Evolutionary conservation across 2,113 vertebrate genomes (phyloP).

Genomic region (Syrrhaptes paradoxus): DNA sequence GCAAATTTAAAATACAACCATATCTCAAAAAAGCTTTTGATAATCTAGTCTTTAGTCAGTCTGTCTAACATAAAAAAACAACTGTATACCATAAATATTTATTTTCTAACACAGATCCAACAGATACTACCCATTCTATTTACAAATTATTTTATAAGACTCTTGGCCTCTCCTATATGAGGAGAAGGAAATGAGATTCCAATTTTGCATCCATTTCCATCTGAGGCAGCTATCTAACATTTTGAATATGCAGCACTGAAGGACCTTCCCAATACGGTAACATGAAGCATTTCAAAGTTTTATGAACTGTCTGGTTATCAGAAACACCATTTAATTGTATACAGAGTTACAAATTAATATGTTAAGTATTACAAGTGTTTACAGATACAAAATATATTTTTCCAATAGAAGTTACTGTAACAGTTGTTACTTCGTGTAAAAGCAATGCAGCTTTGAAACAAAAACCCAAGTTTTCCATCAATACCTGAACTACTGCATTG

Average conservation of each 20-base stretch:
- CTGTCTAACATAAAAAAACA: neutral
- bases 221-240: neutral
- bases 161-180: neutral
- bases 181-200: neutral
- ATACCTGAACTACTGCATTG: conserved; percentile 89
- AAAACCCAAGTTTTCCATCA: neutral
- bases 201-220: neutral
- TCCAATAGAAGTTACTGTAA: neutral
- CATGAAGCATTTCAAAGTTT: neutral
- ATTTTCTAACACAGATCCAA: neutral
- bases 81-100: neutral
- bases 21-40: neutral
- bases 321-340: neutral
- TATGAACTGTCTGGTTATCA: neutral
- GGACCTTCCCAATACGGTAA: neutral
- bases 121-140: neutral
- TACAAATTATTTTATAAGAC: neutral
- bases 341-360: neutral
- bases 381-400: neutral
- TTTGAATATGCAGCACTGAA: neutral
- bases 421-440: neutral
- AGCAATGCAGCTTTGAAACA: neutral
- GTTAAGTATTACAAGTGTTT: neutral
- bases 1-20: neutral
- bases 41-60: no score